Conservation (phyloP, 23 tunicate species). For the Oikopleura albicans region DNA sequence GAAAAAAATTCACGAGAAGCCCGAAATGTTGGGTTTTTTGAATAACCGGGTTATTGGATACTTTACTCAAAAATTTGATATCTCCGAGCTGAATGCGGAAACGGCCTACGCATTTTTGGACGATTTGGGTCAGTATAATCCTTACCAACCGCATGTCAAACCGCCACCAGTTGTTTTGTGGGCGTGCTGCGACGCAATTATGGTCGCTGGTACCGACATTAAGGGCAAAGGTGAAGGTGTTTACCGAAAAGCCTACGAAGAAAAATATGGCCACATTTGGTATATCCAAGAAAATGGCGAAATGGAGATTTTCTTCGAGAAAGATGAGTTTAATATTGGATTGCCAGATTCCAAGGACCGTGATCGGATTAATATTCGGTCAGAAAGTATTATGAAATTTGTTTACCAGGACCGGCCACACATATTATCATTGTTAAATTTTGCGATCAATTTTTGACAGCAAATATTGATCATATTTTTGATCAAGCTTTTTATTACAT, state of each 20-base stretch:
- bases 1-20: neutral
- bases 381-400: neutral
- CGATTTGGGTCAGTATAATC: neutral
- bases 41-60: neutral
- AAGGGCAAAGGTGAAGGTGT: neutral
- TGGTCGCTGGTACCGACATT: neutral
- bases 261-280: neutral
- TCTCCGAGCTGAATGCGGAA: neutral
- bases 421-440: no score
- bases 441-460: no score
- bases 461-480: no score
- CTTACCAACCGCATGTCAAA: neutral
- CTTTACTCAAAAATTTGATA: neutral
- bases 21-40: neutral
- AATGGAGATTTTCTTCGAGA: neutral
- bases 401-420: no score
- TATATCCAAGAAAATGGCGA: neutral
- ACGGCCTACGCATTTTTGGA: neutral
- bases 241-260: neutral
- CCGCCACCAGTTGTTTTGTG: no score
- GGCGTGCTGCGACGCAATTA: neutral
- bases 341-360: neutral
- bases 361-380: neutral
- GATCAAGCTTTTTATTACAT: no score
- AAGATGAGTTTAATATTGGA: neutral